A percentile compares a stretch with the other conserved stretches of the same genome.
These are phyloP conservation scores for Malthinus seriepunctatus DNA, from an alignment of 2,888 invertebrate species.

Conservation along the genomic window DNA sequence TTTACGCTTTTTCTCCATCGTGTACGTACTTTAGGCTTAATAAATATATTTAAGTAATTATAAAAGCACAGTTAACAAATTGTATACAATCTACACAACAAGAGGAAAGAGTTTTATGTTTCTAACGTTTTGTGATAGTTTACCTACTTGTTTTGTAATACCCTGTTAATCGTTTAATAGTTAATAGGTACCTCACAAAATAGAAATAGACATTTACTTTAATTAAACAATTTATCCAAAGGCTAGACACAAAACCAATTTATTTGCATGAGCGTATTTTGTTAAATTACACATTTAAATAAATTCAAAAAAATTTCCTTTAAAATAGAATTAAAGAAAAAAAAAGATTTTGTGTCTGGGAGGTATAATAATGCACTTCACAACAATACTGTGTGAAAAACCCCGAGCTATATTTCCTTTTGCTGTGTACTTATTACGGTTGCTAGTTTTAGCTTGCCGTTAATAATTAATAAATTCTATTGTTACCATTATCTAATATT, in stretches of 20 bases:
- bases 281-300: too few species aligned
- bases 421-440: constrained; percentile 25
- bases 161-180: constrained; percentile 37
- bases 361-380: neutral
- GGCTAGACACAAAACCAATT: neutral
- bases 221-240: neutral
- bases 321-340: neutral
- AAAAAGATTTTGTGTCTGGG: neutral
- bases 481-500: constrained; percentile 31
- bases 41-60: constrained; percentile 6
- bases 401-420: constrained; percentile 26
- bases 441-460: constrained; percentile 23
- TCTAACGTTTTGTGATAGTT: constrained; percentile 27
- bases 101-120: constrained; percentile 31
- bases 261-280: too few species aligned
- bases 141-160: constrained; percentile 35
- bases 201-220: neutral
- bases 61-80: constrained; percentile 19
- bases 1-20: neutral
- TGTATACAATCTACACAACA: constrained; percentile 30
- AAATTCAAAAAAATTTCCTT: too few species aligned
- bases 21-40: neutral
- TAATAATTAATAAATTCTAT: constrained; percentile 30
- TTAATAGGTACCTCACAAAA: constrained; percentile 10
- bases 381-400: constrained; percentile 15